These are phyloP conservation scores for Anarrhichthys ocellatus DNA, from an alignment of 2,113 vertebrate genomes.

Conservation along the genomic window DNA sequence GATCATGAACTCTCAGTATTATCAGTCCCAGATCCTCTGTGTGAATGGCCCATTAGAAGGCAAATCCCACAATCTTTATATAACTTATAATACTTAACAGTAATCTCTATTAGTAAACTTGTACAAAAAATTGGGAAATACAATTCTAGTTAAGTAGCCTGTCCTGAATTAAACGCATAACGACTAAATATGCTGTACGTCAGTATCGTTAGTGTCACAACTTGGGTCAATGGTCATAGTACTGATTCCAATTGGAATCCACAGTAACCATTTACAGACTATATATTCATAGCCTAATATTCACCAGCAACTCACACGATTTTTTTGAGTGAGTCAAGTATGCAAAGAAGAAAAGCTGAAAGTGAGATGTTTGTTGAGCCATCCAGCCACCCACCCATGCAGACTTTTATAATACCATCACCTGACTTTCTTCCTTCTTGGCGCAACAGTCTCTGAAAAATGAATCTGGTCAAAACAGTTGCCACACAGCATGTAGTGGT, in stretches of 20 bases:
- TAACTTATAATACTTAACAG: not conserved
- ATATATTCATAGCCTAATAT: not conserved
- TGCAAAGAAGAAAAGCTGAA: not conserved
- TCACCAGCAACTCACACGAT: not conserved
- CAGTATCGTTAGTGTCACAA: not conserved
- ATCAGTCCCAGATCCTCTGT: not conserved
- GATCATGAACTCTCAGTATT: not conserved
- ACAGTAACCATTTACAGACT: not conserved
- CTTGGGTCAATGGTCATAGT: not conserved
- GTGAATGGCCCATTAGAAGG: not conserved
- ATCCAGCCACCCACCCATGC: not conserved
- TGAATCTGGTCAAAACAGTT: not conserved
- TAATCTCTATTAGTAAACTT: not conserved
- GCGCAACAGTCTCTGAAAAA: not conserved
- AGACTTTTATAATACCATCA: not conserved
- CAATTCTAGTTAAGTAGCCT: not conserved
- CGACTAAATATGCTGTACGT: no score
- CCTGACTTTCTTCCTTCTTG: not conserved
- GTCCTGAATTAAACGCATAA: not conserved
- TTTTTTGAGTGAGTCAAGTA: no score
- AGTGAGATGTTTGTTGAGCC: not conserved
- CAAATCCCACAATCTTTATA: not conserved
- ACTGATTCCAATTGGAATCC: not conserved
- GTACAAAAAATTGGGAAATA: not conserved
- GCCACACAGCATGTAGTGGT: not conserved